Base-by-base conservation (phyloP, 2,888 invertebrate species). In the Lycaena phlaeas region DNA sequence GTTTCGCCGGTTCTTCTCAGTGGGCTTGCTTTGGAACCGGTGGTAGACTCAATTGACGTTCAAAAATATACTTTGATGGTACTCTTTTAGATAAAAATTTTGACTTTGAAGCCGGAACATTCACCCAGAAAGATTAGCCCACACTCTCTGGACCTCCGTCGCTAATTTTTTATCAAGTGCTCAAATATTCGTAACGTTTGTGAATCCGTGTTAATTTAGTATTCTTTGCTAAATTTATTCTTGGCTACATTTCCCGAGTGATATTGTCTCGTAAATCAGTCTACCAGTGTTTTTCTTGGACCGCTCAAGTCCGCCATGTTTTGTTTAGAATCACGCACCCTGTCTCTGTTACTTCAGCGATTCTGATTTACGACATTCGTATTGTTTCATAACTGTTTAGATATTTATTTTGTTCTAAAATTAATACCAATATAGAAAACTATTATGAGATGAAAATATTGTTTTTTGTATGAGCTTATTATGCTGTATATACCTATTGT, bases 311-410 rank as follows among this genome's bases (percentile, higher is more conserved):
- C 61, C 49, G 56, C 64, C 56, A 57, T 84, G 78, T 84, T 84
- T 82, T 81, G 82, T 79, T 79, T 76, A 76, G 73, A 64, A 79
- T 75, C 82, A 84, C 82, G 82, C 81, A 77, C 65, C 73, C 71
- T 69, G 76, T 76, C 69, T 56, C 61, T 60, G 59, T 62, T 59
- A 63, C 62, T 67, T 48, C 57, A 51, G 58, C 64, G 61, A 68
- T 71, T 72, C 67, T 79, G 78, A 81, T 82, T 81, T 79, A 82
- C 62, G 58, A 52, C 54, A 54, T 62, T 58, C 59, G 69, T 65
- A 70, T 69, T 69, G 60, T 59, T 61, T 53, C 48, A 55, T 48
- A 44, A 53, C 50, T 64, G 57, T 62, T 62, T 56, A 61, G 54
- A 56, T 48, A 53, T 56, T 57, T 59, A 58, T 51, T 63, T 56